Evolutionary conservation across 2,113 vertebrate species (phyloP).

Genomic region (Meriones unguiculatus): DNA sequence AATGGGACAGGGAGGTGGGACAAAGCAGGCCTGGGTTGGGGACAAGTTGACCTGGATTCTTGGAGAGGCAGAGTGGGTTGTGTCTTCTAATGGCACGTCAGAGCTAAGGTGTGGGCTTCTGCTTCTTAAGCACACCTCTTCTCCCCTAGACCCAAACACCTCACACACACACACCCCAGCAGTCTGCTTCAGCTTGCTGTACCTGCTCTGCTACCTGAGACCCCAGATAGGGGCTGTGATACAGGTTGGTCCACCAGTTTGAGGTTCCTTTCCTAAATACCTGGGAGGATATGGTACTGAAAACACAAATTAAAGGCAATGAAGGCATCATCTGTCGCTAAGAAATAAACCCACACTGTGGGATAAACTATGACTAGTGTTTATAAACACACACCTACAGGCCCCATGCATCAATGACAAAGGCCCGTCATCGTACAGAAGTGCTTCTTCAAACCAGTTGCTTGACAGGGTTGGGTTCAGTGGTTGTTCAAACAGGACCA

Average conservation of each 20-base stretch:
- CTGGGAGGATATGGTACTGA: background rate
- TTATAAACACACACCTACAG: background rate
- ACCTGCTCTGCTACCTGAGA: background rate
- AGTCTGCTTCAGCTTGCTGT: background rate
- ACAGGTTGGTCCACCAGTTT: background rate
- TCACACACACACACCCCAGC: background rate
- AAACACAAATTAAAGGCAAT: slow-evolving; percentile 29
- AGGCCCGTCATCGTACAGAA: background rate
- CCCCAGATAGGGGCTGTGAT: background rate
- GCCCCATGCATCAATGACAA: background rate
- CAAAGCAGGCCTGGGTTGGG: background rate
- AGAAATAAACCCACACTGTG: background rate
- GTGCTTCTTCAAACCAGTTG: background rate
- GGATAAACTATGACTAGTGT: background rate
- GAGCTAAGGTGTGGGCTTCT: background rate
- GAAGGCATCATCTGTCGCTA: background rate
- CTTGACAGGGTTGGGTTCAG: background rate
- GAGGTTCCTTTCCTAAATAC: background rate
- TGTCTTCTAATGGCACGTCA: background rate
- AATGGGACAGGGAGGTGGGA: background rate
- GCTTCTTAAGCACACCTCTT: background rate
- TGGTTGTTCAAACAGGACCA: background rate
- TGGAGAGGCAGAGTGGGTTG: background rate
- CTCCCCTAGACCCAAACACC: background rate
- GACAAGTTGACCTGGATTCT: background rate